Base-by-base conservation (phyloP, 2,888 invertebrate species). In the Griposia aprilina region DNA sequence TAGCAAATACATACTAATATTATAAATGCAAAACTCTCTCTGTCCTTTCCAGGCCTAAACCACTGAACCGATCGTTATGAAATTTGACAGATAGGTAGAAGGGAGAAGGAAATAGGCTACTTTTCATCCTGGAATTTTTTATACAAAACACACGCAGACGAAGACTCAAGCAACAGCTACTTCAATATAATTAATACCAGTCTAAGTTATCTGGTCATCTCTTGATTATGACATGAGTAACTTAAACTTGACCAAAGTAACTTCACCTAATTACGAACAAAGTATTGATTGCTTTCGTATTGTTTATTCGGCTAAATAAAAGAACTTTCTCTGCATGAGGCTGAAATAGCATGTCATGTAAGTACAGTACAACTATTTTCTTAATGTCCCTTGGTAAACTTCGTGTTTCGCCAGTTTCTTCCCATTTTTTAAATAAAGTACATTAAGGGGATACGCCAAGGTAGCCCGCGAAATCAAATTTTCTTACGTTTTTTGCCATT, bases 241-340 rank as follows among this genome's bases (percentile, higher is more conserved):
- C 36, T 55, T 41, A 69, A 36, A 11, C 17, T 36, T 69, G 36
- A 52, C 23, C 41, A 11, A 60, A 41, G 26, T 17, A 60, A 26
- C 20, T 15, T 36, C 10, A 36, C 48, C 48, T 59, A 45, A 7
- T 15, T 30, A 71, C 15, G 17, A 36, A 69, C 36, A 69, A 52
- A 69, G 55, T 57, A 57, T 69, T 69, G 17, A 55, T 69, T 69
- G 36, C 3, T 59, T 75, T 41, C 20, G 6, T 41, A 57, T 26
- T 23, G 2, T 11, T 30, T 63, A 48, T 48, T 63, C 17, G 5
- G 2, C 11, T 11, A 10, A 55, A 55, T 63, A 55, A 45, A 23
- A 65, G 1, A 65, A 78, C 65, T 76, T 78, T 83, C 48, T 69
- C 52, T 8, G 57, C 23, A 8, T 68, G 66, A 57, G 8, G 26